Evolutionary conservation across 2,888 invertebrate genomes (phyloP), one percentile per base, ranked within the genome.

Genomic region (Eupithecia vulgata): DNA sequence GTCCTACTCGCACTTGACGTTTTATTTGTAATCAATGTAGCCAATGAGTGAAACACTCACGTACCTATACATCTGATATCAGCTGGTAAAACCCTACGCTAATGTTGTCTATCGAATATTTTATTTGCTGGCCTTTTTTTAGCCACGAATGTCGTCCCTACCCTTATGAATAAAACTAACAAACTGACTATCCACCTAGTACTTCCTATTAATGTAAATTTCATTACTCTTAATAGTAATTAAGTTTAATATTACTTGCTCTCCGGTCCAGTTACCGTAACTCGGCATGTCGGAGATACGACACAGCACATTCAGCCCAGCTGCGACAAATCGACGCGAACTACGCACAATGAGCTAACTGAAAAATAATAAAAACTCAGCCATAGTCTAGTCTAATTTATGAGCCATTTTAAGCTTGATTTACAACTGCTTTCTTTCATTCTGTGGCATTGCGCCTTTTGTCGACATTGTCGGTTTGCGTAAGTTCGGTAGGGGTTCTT

Each of bases 311-410:
- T 77, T 78, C 66, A 57, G 62, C 64, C 76, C 85, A 84, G 82
- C 86, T 84, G 85, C 81, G 74, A 81, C 82, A 82, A 86, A 83
- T 86, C 82, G 79, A 82, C 83, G 82, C 83, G 72, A 74, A 81
- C 74, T 78, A 75, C 75, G 77, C 77, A 83, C 82, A 79, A 78
- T 77, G 73, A 77, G 68, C 64, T 72, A 78, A 77, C 78, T 74
- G 77, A 79, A 69, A 83, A 85, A 84, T 83, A 83, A 87, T 86
- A 87, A 87, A 89, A 90, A 87, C 80, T 83, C 82, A 79, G 75
- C 81, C 85, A 89, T 89, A 88, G 91, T 91, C 89, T 88, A 86
- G 83, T 76, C 80, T 85, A 91, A 93, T 92, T 92, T 91, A 92
- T 88, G 88, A 81, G 71, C 78, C 79, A 82, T 85, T 81, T 82